Percentiles rank a stretch among this genome's conserved stretches.
Evolutionary conservation across 2,888 invertebrate species (phyloP).

Genomic region (Tachina lurida): DNA sequence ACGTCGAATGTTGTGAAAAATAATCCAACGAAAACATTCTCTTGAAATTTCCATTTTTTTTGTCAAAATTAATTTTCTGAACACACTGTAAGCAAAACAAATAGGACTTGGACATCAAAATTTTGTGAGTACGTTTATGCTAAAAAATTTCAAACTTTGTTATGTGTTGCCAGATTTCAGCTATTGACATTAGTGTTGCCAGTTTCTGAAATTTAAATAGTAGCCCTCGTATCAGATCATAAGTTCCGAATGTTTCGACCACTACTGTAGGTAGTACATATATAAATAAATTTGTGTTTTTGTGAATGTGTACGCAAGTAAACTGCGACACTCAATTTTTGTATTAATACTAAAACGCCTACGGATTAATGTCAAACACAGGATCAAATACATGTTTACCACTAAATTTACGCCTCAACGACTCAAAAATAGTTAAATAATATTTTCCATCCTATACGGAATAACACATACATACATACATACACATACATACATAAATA

Average conservation of each 20-base stretch:
- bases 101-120: too few species aligned
- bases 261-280: neutral
- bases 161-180: too few species aligned
- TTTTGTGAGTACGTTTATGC: too few species aligned
- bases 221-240: too few species aligned
- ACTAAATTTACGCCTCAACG: constrained; percentile 76
- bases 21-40: too few species aligned
- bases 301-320: neutral
- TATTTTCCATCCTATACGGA: constrained; percentile 38
- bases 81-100: too few species aligned
- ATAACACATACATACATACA: neutral
- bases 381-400: constrained; percentile 76
- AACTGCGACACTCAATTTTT: neutral
- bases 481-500: neutral
- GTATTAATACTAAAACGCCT: constrained; percentile 69
- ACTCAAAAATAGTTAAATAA: constrained; percentile 65
- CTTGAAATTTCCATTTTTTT: too few species aligned
- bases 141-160: too few species aligned
- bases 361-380: constrained; percentile 79
- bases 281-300: neutral
- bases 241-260: neutral
- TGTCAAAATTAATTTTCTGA: too few species aligned
- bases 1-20: too few species aligned
- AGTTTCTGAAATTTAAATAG: too few species aligned
- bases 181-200: too few species aligned